Percentiles rank a stretch among this genome's conserved stretches.
phyloP scores from a whole-genome alignment of 2,888 invertebrate species.

The Agrypnus murinus region DNA sequence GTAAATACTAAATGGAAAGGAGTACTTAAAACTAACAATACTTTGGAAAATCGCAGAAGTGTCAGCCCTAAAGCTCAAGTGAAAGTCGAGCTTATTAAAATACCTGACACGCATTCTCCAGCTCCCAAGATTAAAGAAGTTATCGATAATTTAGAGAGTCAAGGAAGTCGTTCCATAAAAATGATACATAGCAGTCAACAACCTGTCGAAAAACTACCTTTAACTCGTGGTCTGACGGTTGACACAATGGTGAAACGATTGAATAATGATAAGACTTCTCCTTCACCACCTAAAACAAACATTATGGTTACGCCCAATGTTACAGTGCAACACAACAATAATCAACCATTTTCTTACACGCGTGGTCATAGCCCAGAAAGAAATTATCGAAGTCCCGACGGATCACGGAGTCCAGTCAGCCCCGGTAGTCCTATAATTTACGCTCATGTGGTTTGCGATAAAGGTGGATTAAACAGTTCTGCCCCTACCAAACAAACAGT shows the following conservation, averaged over 20 bases:
- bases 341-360: slow-evolving; percentile 89
- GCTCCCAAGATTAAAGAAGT: slow-evolving; percentile 72
- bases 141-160: slow-evolving; percentile 72
- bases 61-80: slow-evolving; percentile 10
- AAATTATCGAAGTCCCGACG: slow-evolving; percentile 63
- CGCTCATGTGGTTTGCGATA: slow-evolving; percentile 81
- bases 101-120: slow-evolving; percentile 33
- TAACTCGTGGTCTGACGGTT: slow-evolving; percentile 83
- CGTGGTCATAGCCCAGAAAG: slow-evolving; percentile 73
- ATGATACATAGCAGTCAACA: slow-evolving; percentile 85
- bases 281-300: slow-evolving; percentile 76
- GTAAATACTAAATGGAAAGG: slow-evolving; percentile 61
- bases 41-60: slow-evolving; percentile 12
- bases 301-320: slow-evolving; percentile 76
- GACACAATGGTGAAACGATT: slow-evolving; percentile 85
- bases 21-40: slow-evolving; percentile 30
- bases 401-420: slow-evolving; percentile 63
- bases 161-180: slow-evolving; percentile 64
- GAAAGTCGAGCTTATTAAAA: slow-evolving; percentile 35
- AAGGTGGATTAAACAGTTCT: slow-evolving; percentile 62
- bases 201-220: slow-evolving; percentile 80
- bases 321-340: slow-evolving; percentile 80
- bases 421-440: slow-evolving; percentile 79
- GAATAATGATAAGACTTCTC: slow-evolving; percentile 81
- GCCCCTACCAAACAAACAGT: slow-evolving; percentile 71